Evolutionary conservation across 1,140 invertebrate genomes (phyloP), one percentile per base, ranked within the genome.

Genomic region (Heliconius eleuchia): DNA sequence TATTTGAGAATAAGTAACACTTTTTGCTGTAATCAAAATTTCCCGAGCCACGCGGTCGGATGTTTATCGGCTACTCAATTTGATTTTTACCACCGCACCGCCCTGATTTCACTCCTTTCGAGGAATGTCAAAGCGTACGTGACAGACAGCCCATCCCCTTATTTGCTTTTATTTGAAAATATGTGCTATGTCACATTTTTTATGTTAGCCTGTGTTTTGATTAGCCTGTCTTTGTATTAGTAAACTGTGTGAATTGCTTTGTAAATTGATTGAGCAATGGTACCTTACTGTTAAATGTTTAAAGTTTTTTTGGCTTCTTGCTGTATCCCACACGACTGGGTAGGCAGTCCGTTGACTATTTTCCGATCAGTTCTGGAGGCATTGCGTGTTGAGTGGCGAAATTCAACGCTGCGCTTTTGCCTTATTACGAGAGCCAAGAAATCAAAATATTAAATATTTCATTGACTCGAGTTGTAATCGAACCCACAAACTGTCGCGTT

Each of bases 1-100:
- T 93, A 94, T 94, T 92, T 82, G 91, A 93, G 92, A 92, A 93
- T 94, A 93, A 94, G 92, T 92, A 93, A 92, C 90, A 92, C 87
- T 93, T 93, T 92, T 90, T 89, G 80, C 76, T 87, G 90, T 94
- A 93, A 94, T 94, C 92, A 94, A 94, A 94, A 94, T 92, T 93
- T 92, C 79, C 84, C 84, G 79, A 82, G 79, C 82, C 83, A 80
- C 78, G 73, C 82, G 82, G 80, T 80, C 81, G 84, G 84, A 83
- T 92, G 92, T 93, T 91, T 94, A 94, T 93, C 90, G 92, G 92
- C 88, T 84, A 93, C 90, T 94, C 91, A 90, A 94, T 94, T 93
- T 94, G 90, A 93, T 92, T 93, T 92, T 91, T 91, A 92, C 92
- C 90, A 85, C 90, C 86, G 90, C 89, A 85, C 90, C 86, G 90